Conservation (phyloP, 2,797 vertebrate genomes). For the Rhynchotus rufescens region DNA sequence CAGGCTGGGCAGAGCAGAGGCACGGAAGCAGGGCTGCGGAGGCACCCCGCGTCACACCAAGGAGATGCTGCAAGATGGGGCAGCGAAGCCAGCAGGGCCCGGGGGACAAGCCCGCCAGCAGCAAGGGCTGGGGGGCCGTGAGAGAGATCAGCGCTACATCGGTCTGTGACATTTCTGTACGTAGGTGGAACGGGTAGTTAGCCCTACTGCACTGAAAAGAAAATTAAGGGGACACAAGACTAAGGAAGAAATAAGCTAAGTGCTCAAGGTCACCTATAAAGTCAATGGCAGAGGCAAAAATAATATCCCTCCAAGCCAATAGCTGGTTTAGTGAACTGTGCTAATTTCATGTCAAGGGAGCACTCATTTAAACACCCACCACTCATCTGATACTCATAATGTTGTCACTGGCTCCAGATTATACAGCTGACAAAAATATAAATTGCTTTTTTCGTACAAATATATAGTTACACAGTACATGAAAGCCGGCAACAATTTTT, state of each 20-base stretch:
- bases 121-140: not conserved
- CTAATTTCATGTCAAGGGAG: not conserved
- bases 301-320: not conserved
- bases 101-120: not conserved
- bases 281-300: not conserved
- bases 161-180: not conserved
- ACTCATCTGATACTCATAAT: not conserved
- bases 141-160: not conserved
- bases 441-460: slow-evolving; percentile 1
- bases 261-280: slow-evolving; percentile 30
- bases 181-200: not conserved
- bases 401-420: not conserved
- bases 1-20: too few species aligned
- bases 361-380: not conserved
- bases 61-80: not conserved
- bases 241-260: not conserved
- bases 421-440: not conserved
- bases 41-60: too few species aligned
- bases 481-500: not conserved
- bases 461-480: rapidly evolving
- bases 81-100: not conserved
- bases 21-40: too few species aligned
- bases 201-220: not conserved
- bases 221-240: not conserved
- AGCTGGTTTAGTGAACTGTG: not conserved